Evolutionary conservation across 2,797 vertebrate genomes (phyloP), one percentile per base, ranked within the genome.

Genomic region (Esox lucius): DNA sequence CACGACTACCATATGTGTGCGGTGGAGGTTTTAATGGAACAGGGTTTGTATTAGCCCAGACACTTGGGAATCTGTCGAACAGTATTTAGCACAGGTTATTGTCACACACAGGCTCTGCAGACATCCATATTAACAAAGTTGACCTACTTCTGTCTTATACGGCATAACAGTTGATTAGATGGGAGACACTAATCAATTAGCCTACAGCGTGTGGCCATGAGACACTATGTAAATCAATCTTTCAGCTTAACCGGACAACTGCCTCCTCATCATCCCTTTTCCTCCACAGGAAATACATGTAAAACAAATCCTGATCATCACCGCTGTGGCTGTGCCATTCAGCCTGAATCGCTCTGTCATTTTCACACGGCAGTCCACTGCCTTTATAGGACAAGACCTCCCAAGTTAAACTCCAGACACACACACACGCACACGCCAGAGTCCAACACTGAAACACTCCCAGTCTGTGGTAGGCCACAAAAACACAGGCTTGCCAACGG

Each of bases 401-500:
- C 82, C 73, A 75, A 74, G 8, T 75, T 74, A 83, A 79, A 81
- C 79, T 66, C 72, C 76, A 31, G 24, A 74, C 73, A 51, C 68
- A 39, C 35, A 72, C 69, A 73, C 46, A 75, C 72, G 74, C 67
- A 79, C 67, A 79, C 6, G 11, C 12, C 42, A 71, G 31, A 33
- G 79, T 51, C 61, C 70, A 80, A 78, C 78, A 15, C 53, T 39
- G 46, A 77, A 84, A 75, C 75, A 81, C 81, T 83, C 75, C 70
- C 75, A 84, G 73, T 82, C 79, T 86, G 87, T 77, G 88, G 88
- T 86, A 78, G 80, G 87, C 86, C 89, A 87, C 87, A 86, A 83
- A 67, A 89, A 72, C 35, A 28, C 70, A 71, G 78, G 68, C 73
- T 79, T 81, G 74, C 59, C 33, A 71, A 65, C 62, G 78, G 64